Percentiles rank a stretch among this genome's conserved stretches.
Evolutionary conservation across 2,113 vertebrate species (phyloP).

Genomic region (Semicossyphus pulcher): DNA sequence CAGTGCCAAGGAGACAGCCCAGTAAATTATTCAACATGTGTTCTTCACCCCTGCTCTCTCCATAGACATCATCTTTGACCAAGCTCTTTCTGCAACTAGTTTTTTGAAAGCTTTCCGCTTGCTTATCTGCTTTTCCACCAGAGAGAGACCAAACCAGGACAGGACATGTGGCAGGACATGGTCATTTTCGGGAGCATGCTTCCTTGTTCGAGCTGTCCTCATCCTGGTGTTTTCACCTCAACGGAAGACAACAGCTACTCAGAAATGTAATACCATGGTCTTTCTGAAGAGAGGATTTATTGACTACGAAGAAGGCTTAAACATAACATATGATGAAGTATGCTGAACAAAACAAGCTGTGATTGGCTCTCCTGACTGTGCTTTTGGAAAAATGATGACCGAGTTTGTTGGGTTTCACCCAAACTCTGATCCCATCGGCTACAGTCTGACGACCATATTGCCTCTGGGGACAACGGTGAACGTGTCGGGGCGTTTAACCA

Average conservation of each 20-base stretch:
- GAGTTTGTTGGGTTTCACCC: too few species aligned
- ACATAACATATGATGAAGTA: too few species aligned
- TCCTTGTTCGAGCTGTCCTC: background rate
- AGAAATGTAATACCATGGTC: conserved; percentile 2
- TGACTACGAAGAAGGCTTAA: background rate
- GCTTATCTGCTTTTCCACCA: background rate
- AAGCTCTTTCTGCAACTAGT: background rate
- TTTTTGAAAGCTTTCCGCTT: conserved; percentile 4
- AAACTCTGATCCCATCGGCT: too few species aligned
- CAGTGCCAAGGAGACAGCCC: background rate
- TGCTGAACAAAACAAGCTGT: too few species aligned
- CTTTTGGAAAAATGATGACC: too few species aligned
- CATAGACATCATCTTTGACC: conserved; percentile 5
- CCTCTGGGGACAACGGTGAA: too few species aligned
- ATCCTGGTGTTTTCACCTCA: background rate
- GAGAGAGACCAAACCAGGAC: conserved; percentile 7
- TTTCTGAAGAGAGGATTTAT: background rate
- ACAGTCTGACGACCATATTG: too few species aligned
- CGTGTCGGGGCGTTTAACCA: too few species aligned
- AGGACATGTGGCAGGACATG: background rate
- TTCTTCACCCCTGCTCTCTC: conserved; percentile 6
- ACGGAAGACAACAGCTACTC: background rate
- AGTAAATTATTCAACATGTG: conserved; percentile 26
- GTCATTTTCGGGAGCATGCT: background rate
- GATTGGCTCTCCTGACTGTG: too few species aligned